Evolutionary conservation across 2,113 vertebrate species (phyloP).

Genomic region (Hippocampus guttulatus): DNA sequence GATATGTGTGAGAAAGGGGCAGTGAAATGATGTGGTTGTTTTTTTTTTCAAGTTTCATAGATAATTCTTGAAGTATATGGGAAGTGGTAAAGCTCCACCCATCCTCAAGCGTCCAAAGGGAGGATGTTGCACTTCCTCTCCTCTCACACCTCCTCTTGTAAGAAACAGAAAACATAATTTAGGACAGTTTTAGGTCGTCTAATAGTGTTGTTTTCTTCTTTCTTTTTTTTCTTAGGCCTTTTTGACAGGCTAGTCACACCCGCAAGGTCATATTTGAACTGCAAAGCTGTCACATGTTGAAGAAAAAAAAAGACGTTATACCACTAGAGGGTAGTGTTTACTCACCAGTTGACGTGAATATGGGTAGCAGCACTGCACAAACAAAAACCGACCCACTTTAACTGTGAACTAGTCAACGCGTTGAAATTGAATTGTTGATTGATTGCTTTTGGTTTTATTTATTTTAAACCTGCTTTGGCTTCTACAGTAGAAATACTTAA

Average conservation of each 20-base stretch:
- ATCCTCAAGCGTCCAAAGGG: conserved; percentile 22
- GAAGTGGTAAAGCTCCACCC: conserved; percentile 53
- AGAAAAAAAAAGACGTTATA: not conserved
- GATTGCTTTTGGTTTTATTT: not conserved
- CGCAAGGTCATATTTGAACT: not conserved
- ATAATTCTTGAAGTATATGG: conserved; percentile 11
- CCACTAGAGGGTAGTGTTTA: conserved; percentile 42
- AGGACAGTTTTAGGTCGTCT: not conserved
- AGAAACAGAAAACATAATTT: not conserved
- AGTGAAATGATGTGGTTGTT: conserved; percentile 16
- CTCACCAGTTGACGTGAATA: conserved; percentile 38
- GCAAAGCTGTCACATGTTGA: not conserved
- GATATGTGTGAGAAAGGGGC: conserved; percentile 15
- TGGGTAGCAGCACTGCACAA: not conserved
- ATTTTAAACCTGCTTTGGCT: not conserved
- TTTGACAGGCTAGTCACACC: not conserved
- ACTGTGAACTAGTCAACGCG: not conserved
- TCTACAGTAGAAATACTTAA: not conserved
- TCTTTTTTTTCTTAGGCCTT: not conserved
- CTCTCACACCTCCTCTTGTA: not conserved
- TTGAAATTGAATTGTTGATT: not conserved
- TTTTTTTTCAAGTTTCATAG: conserved; percentile 8
- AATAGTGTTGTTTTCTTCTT: not conserved
- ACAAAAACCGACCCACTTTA: not conserved
- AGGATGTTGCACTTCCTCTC: conserved; percentile 48